phyloP scores from a whole-genome alignment of 2,113 vertebrate genomes.

The Probosciger aterrimus region DNA sequence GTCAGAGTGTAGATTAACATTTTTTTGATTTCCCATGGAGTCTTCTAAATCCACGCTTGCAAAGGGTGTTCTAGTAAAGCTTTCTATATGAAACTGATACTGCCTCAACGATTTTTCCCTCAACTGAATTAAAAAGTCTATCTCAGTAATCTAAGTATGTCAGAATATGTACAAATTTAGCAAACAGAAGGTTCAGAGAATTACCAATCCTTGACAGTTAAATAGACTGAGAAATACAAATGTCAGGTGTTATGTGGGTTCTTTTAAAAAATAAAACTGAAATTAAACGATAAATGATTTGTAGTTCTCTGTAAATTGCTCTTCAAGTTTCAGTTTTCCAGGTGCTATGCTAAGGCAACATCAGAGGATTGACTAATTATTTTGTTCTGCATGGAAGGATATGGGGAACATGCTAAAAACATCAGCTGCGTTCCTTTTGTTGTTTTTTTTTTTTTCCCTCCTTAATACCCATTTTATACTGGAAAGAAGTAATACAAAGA shows the following conservation, averaged over 20 bases:
- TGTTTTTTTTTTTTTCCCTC: background rate
- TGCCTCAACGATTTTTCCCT: background rate
- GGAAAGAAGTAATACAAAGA: background rate
- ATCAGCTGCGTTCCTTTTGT: background rate
- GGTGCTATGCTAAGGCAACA: conserved; percentile 12
- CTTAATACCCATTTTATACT: background rate
- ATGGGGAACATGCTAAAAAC: background rate
- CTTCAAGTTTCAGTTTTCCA: conserved; percentile 32
- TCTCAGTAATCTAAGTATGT: background rate
- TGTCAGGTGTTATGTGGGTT: background rate
- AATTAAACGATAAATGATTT: conserved; percentile 27
- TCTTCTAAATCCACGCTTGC: background rate
- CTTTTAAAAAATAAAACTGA: background rate
- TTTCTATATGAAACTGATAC: background rate
- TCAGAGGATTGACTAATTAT: conserved; percentile 37
- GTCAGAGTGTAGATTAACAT: conserved; percentile 39
- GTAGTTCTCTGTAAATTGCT: conserved; percentile 23
- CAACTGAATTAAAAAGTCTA: background rate
- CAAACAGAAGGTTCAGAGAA: background rate
- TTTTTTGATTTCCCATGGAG: conserved; percentile 38
- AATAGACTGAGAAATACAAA: conserved; percentile 13
- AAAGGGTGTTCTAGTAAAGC: conserved; percentile 8
- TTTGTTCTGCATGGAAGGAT: conserved; percentile 36
- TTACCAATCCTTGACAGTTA: conserved; percentile 2
- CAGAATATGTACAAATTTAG: background rate